These are phyloP conservation scores for Anguilla japonica DNA, from an alignment of 2,113 vertebrate genomes.

Conservation along the genomic window DNA sequence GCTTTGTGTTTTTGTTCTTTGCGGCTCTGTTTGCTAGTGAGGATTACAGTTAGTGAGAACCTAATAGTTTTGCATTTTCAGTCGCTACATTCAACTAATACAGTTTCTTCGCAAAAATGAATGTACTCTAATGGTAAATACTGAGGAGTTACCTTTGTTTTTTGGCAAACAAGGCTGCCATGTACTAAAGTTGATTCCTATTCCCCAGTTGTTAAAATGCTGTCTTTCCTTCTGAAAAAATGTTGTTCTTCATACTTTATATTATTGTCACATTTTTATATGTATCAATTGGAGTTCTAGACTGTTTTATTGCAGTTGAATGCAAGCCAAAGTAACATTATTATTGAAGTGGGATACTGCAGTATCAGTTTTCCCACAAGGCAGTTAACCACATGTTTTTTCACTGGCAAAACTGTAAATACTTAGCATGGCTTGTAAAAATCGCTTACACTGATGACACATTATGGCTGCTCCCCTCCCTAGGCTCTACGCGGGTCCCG, in stretches of 20 bases:
- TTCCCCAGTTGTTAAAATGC: background rate
- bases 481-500: slow-evolving; percentile 93
- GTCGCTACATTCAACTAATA: background rate
- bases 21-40: background rate
- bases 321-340: background rate
- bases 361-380: background rate
- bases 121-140: background rate
- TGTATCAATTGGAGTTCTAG: too few relatives aligned
- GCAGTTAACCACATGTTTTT: background rate
- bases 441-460: background rate
- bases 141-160: background rate
- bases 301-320: background rate
- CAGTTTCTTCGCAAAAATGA: background rate
- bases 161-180: too few relatives aligned
- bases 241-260: too few relatives aligned
- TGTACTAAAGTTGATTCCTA: background rate
- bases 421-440: background rate
- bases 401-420: background rate
- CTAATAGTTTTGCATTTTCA: background rate
- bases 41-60: background rate
- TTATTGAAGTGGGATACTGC: background rate
- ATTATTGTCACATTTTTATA: too few relatives aligned
- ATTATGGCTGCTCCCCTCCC: background rate
- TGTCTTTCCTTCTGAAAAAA: too few relatives aligned
- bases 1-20: background rate